These are phyloP conservation scores for Hirtodrosophila confusa DNA, from an alignment of 2,888 invertebrate genomes.

Conservation along the genomic window DNA sequence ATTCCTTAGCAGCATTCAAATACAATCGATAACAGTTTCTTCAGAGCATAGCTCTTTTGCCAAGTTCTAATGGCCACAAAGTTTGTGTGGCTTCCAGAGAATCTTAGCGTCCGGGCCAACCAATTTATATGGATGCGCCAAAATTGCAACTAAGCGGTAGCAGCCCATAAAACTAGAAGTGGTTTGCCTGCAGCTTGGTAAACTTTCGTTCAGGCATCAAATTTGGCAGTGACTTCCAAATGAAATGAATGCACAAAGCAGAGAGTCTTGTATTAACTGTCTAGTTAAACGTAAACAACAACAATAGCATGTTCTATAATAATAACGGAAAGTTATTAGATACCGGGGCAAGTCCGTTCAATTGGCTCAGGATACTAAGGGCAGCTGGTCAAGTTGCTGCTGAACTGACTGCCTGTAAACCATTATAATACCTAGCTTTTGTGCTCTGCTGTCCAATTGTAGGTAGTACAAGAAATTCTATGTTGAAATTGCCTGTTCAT, in stretches of 20 bases:
- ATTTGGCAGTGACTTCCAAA: conserved; percentile 50
- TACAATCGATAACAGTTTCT: conserved; percentile 22
- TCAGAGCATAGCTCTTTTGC: conserved; percentile 6
- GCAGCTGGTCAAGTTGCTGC: conserved; percentile 55
- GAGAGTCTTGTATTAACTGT: conserved; percentile 66
- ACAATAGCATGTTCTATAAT: conserved; percentile 56
- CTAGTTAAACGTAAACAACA: conserved; percentile 55
- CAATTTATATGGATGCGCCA: conserved; percentile 67
- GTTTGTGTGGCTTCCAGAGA: conserved; percentile 31
- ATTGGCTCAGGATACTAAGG: conserved; percentile 7
- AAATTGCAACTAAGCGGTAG: conserved; percentile 45
- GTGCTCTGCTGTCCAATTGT: background rate
- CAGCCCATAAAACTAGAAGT: conserved; percentile 65
- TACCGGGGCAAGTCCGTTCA: conserved; percentile 36
- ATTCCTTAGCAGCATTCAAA: background rate
- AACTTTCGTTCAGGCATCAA: conserved; percentile 53
- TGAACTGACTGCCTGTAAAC: conserved; percentile 14
- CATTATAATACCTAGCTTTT: conserved; percentile 7
- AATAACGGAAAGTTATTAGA: conserved; percentile 74
- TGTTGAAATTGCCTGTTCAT: too few species aligned
- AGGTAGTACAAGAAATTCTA: too few species aligned
- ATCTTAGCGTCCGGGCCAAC: conserved; percentile 25
- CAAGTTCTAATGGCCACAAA: conserved; percentile 49
- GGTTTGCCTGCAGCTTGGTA: conserved; percentile 21
- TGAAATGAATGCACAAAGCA: conserved; percentile 58